Conservation (phyloP, 2,797 vertebrate species). For the Steatocranus sp. region DNA sequence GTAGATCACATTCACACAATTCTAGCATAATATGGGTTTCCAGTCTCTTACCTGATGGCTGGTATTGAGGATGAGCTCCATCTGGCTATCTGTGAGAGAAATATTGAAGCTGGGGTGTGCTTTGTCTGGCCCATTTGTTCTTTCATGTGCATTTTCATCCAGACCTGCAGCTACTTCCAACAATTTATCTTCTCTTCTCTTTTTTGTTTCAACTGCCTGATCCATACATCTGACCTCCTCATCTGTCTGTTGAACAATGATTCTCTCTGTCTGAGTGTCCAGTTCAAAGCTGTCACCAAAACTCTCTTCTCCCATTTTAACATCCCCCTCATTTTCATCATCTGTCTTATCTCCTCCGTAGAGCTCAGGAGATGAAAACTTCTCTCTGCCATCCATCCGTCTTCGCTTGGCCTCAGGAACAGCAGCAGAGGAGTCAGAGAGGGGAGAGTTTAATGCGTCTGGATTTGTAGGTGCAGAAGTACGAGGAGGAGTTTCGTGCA, state of each 20-base stretch:
- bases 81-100: slow-evolving; percentile 89
- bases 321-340: background rate
- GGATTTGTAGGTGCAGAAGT: background rate
- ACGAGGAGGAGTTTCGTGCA: background rate
- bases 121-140: background rate
- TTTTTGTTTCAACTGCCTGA: background rate
- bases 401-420: slow-evolving; percentile 63
- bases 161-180: background rate
- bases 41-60: slow-evolving; percentile 74
- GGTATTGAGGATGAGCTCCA: slow-evolving; percentile 85
- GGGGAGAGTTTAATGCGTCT: background rate
- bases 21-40: background rate
- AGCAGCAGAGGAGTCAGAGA: background rate
- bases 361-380: slow-evolving; percentile 68
- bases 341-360: slow-evolving; percentile 28
- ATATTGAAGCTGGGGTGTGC: slow-evolving; percentile 64
- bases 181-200: background rate
- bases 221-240: background rate
- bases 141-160: background rate
- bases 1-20: background rate
- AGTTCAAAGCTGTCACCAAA: slow-evolving; percentile 92
- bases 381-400: slow-evolving; percentile 28
- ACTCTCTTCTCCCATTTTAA: slow-evolving; percentile 56
- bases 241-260: slow-evolving; percentile 77
- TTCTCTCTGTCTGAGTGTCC: slow-evolving; percentile 89